These are phyloP conservation scores for Axis porcinus DNA, from an alignment of 2,113 vertebrate genomes.

Conservation along the genomic window DNA sequence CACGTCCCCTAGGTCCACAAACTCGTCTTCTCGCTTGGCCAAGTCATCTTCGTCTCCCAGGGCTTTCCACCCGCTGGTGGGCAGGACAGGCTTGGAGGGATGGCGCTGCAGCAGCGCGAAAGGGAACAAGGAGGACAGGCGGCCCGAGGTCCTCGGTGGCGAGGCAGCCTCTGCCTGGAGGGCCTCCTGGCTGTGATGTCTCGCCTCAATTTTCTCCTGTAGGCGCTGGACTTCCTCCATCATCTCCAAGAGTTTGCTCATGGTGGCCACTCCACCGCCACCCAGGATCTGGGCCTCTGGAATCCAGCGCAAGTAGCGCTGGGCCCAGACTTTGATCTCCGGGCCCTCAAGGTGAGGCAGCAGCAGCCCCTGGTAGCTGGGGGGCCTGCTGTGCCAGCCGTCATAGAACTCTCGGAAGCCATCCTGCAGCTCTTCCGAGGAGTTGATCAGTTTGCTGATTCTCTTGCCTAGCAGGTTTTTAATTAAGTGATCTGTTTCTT, in stretches of 20 bases:
- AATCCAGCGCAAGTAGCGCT: constrained; percentile 91
- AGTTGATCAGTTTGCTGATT: constrained; percentile 88
- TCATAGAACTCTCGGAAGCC: constrained; percentile 86
- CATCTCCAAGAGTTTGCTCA: constrained; percentile 84
- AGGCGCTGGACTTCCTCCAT: constrained; percentile 85
- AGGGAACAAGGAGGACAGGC: constrained; percentile 87
- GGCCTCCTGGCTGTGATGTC: constrained; percentile 44
- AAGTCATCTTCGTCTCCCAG: constrained; percentile 86
- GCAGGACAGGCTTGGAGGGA: constrained; percentile 85
- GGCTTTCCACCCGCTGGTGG: constrained; percentile 85
- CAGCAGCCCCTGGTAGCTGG: constrained; percentile 87
- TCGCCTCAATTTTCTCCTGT: constrained; percentile 79
- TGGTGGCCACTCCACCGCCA: constrained; percentile 82
- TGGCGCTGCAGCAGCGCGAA: constrained; percentile 85
- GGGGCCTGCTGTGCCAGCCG: constrained; percentile 84
- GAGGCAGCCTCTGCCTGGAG: constrained; percentile 38
- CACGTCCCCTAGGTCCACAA: constrained; percentile 77
- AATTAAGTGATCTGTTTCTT: constrained; percentile 90
- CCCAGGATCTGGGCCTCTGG: constrained; percentile 88
- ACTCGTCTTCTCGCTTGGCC: constrained; percentile 87
- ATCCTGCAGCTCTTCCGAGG: constrained; percentile 81
- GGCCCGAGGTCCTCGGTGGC: constrained; percentile 75
- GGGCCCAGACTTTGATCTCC: constrained; percentile 87
- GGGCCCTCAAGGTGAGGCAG: constrained; percentile 86
- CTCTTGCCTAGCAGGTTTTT: constrained; percentile 90